Conservation (phyloP, 2,888 invertebrate species). For the Hyles lineata region DNA sequence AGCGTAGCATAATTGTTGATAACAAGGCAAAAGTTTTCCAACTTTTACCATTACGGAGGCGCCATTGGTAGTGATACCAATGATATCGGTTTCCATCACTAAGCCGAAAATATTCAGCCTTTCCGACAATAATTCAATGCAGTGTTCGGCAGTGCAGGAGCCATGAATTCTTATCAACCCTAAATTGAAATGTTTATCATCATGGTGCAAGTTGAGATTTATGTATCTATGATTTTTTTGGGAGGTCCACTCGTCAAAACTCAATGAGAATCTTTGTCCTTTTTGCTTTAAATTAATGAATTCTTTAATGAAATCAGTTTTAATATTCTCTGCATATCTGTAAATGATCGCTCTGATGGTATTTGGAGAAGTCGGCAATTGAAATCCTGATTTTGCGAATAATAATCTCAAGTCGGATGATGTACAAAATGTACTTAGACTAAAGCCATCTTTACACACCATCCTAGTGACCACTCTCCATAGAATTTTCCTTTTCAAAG, state of each 20-base stretch:
- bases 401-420: conserved; percentile 35
- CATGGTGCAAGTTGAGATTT: background rate
- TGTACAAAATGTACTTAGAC: conserved; percentile 37
- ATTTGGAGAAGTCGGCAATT: conserved; percentile 19
- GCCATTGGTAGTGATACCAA: conserved; percentile 37
- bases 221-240: background rate
- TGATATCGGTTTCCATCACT: conserved; percentile 33
- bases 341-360: background rate
- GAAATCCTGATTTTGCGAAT: conserved; percentile 35
- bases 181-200: background rate
- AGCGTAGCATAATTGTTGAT: conserved; percentile 39
- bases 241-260: background rate
- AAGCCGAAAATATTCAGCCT: conserved; percentile 30
- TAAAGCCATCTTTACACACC: conserved; percentile 37
- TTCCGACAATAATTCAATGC: background rate
- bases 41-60: conserved; percentile 32
- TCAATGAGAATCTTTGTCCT: background rate
- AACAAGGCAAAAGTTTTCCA: conserved; percentile 37
- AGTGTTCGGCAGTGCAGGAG: background rate
- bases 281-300: background rate
- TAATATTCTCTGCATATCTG: background rate
- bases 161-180: background rate
- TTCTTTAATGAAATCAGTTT: conserved; percentile 5
- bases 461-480: conserved; percentile 36
- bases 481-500: conserved; percentile 37